phyloP scores from a whole-genome alignment of 2,797 vertebrate species.

The Aplochiton taeniatus region DNA sequence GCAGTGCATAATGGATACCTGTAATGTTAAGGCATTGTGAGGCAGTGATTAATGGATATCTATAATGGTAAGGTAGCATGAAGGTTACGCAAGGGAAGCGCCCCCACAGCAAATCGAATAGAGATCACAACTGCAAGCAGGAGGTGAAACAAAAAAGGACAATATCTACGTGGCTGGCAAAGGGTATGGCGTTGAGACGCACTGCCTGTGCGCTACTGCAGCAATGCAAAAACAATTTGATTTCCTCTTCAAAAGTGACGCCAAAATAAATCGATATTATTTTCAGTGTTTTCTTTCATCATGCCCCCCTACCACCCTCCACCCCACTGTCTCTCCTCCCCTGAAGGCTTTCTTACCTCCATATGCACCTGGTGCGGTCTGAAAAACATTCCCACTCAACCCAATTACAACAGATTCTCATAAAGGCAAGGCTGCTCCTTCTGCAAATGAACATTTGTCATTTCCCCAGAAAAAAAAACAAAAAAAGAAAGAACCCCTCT shows the following conservation, averaged over 20 bases:
- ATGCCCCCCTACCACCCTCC: slow-evolving; percentile 36
- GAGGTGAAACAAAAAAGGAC: slow-evolving; percentile 5
- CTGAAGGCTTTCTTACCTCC: slow-evolving; percentile 54
- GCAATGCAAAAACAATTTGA: slow-evolving; percentile 54
- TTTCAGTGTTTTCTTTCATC: slow-evolving; percentile 61
- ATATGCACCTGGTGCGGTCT: slow-evolving; percentile 67
- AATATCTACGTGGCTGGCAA: slow-evolving; percentile 60
- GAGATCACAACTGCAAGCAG: slow-evolving; percentile 14
- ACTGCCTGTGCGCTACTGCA: slow-evolving; percentile 45
- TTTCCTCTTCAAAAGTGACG: slow-evolving; percentile 50
- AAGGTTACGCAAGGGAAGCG: slow-evolving; percentile 56
- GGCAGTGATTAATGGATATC: slow-evolving; percentile 68
- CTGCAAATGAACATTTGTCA: slow-evolving; percentile 51
- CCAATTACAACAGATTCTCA: slow-evolving; percentile 62
- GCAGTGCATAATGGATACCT: no score
- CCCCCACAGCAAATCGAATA: slow-evolving; percentile 50
- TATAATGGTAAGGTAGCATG: slow-evolving; percentile 53
- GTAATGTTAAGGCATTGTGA: no score
- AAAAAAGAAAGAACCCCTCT: slow-evolving; percentile 19
- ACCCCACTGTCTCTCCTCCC: slow-evolving; percentile 13
- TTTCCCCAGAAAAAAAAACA: slow-evolving; percentile 28
- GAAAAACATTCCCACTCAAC: slow-evolving; percentile 66
- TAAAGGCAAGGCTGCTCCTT: slow-evolving; percentile 48
- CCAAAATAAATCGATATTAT: slow-evolving; percentile 56
- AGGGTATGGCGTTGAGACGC: slow-evolving; percentile 51